These are phyloP conservation scores for Ceyx margarethae DNA, from an alignment of 2,113 vertebrate genomes.

Conservation along the genomic window DNA sequence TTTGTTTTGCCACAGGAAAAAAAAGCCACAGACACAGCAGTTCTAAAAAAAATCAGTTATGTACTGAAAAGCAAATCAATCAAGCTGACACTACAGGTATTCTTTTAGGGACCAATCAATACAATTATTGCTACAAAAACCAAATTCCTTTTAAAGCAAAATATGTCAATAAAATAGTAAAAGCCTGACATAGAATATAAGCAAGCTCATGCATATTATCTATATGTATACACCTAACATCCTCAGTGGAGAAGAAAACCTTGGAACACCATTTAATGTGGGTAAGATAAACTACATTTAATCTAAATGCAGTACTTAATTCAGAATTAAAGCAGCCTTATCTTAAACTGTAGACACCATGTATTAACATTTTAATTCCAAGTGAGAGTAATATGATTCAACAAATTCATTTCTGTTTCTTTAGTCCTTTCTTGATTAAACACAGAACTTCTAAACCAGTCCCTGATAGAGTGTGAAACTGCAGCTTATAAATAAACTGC, in stretches of 20 bases:
- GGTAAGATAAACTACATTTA: not conserved
- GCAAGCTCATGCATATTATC: not conserved
- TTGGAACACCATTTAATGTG: not conserved
- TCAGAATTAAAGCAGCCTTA: not conserved
- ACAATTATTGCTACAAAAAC: not conserved
- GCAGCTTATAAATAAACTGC: not conserved
- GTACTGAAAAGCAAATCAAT: not conserved
- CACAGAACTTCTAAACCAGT: not conserved
- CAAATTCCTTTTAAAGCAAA: not conserved
- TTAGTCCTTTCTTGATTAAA: not conserved
- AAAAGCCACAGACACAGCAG: fast-evolving
- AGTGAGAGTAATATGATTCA: not conserved
- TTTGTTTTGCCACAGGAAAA: not conserved
- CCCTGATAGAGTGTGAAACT: not conserved
- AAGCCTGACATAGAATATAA: not conserved
- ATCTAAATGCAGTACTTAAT: not conserved
- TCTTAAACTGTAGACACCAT: not conserved
- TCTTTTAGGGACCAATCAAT: not conserved
- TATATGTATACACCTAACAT: not conserved
- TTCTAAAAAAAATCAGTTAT: not conserved
- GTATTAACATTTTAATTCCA: not conserved
- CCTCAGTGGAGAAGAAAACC: not conserved
- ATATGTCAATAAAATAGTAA: not conserved
- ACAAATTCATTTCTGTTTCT: not conserved
- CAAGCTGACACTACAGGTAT: not conserved